Conservation (phyloP, 1,140 invertebrate genomes). For the Brachionus rubens region DNA sequence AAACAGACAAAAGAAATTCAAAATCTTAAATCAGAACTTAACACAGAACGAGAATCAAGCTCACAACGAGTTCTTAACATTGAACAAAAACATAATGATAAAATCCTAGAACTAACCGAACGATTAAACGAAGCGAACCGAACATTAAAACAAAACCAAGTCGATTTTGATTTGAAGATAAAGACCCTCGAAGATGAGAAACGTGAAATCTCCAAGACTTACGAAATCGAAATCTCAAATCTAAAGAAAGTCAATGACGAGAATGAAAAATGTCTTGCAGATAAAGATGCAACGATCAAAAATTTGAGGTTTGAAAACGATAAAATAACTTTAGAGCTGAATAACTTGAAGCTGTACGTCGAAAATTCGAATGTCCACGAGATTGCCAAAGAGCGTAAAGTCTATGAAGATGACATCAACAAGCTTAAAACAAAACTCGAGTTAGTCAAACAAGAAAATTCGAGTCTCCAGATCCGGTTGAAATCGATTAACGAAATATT, state of each 20-base stretch:
- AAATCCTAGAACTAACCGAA: background rate
- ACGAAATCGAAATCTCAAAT: background rate
- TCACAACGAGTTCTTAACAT: background rate
- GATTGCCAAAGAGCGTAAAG: background rate
- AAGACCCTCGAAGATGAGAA: background rate
- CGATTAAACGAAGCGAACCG: background rate
- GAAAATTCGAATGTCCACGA: slow-evolving; percentile 17
- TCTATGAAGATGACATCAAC: slow-evolving; percentile 4
- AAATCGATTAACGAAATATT: slow-evolving; percentile 43
- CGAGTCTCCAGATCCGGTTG: background rate
- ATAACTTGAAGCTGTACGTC: slow-evolving; percentile 37
- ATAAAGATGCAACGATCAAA: background rate
- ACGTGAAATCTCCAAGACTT: background rate
- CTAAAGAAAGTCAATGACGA: background rate
- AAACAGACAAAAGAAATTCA: slow-evolving; percentile 31
- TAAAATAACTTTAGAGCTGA: background rate
- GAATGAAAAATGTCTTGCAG: background rate
- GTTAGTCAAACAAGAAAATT: slow-evolving; percentile 21
- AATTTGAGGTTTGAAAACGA: background rate
- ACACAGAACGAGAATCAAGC: slow-evolving; percentile 8
- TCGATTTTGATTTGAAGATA: background rate
- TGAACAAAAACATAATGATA: background rate
- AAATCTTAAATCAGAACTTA: slow-evolving; percentile 5
- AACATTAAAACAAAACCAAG: background rate
- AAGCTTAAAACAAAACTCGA: slow-evolving; percentile 21